Evolutionary conservation across 2,113 vertebrate genomes (phyloP).

Genomic region (Montifringilla adamsi): DNA sequence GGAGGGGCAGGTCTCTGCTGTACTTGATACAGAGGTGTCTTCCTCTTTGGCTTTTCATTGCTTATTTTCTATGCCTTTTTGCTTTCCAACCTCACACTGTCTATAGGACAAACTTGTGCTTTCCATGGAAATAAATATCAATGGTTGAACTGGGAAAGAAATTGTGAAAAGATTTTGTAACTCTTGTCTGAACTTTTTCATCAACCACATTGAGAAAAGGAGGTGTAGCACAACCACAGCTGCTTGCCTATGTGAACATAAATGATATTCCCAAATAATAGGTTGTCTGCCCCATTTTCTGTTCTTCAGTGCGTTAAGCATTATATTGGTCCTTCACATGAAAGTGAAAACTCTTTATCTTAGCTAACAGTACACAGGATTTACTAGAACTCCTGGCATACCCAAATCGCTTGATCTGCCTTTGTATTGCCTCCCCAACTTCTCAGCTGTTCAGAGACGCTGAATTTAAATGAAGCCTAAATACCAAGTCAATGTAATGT

Average conservation of each 20-base stretch:
- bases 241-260: background rate
- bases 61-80: background rate
- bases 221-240: background rate
- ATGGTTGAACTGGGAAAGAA: background rate
- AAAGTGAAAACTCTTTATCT: background rate
- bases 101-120: background rate
- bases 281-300: background rate
- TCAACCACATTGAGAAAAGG: background rate
- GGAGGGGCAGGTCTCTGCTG: background rate
- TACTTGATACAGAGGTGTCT: background rate
- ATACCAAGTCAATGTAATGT: background rate
- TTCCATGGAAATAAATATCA: background rate
- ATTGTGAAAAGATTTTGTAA: background rate
- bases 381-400: background rate
- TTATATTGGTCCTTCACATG: background rate
- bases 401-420: background rate
- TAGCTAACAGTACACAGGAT: background rate
- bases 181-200: background rate
- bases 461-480: conserved; percentile 2
- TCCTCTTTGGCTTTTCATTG: background rate
- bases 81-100: background rate
- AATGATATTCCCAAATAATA: background rate
- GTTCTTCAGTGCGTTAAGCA: background rate
- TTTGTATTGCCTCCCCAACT: background rate
- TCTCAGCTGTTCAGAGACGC: background rate